Evolutionary conservation across 2,888 invertebrate genomes (phyloP), one percentile per base, ranked within the genome.

Genomic region (Bhutanitis thaidina): DNA sequence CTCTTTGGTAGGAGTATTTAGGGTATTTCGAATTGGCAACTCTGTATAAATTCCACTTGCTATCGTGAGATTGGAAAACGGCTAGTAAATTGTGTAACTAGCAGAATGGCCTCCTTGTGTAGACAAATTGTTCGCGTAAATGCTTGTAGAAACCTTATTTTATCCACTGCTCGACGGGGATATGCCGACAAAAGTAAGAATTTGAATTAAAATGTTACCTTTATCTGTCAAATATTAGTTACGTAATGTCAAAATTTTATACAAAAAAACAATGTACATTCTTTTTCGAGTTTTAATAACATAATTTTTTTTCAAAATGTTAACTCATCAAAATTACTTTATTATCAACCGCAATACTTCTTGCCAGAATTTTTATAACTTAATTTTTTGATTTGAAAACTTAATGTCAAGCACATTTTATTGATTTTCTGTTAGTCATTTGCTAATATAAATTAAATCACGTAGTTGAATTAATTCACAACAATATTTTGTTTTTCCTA

Each of bases 51-150:
- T 30, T 59, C 61, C 78, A 83, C 79, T 87, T 83, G 83, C 84
- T 70, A 76, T 84, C 81, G 82, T 78, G 64, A 80, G n/a, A n/a
- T n/a, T n/a, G n/a, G n/a, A 83, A 87, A 81, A 77, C 83, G 84
- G 76, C 80, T 79, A 80, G 82, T 84, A 41, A 45, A 34, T 47
- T 47, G 46, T 43, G 58, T 74, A 78, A 68, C 63, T 65, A 69
- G 8, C 67, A 91, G 91, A 92, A 95, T 95, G 94, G 94, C 94
- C 86, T 93, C 94, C 65, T 83, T 94, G 77, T 94, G 93, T 89
- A 92, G 93, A 86, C 93, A 93, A 91, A 90, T 94, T 80, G 83
- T 92, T 70, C 85, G 92, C 56, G 92, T 90, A 87, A 87, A 91
- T 74, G 91, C 92, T 66, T 90, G 92, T 74, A 92, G 91, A 80